A percentile compares a stretch with the other conserved stretches of the same genome.
These are phyloP conservation scores for Melanotaenia maccullochi DNA, from an alignment of 2,797 vertebrate genomes.

Conservation along the genomic window DNA sequence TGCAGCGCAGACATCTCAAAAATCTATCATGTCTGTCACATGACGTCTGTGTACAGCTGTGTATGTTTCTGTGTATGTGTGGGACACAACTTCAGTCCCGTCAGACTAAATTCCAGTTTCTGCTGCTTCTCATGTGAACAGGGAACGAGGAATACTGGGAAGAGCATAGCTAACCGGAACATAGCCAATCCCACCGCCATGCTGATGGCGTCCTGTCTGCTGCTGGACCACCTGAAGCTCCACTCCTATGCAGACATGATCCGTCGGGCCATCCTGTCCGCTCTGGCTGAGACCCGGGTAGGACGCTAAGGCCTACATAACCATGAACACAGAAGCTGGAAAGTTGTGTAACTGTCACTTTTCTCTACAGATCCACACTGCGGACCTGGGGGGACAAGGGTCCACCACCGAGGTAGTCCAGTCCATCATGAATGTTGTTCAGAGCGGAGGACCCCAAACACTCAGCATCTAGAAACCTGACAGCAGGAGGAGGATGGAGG, in stretches of 20 bases:
- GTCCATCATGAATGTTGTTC: constrained; percentile 81
- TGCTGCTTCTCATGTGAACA: neutral
- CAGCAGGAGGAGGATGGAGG: neutral
- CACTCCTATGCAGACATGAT: constrained; percentile 63
- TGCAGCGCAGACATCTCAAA: too few species aligned
- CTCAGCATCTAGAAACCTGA: neutral
- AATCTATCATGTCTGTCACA: too few species aligned
- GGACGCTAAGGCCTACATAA: neutral
- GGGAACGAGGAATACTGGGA: constrained; percentile 80
- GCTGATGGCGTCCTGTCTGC: constrained; percentile 89
- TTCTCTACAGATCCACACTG: constrained; percentile 61
- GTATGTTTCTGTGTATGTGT: neutral
- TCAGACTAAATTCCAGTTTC: neutral
- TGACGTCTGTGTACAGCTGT: too few species aligned
- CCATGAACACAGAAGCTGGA: neutral
- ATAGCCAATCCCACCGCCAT: constrained; percentile 89
- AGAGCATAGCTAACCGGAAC: constrained; percentile 88
- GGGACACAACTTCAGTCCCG: neutral
- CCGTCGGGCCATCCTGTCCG: neutral
- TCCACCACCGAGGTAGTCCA: constrained; percentile 87
- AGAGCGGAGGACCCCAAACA: constrained; percentile 53
- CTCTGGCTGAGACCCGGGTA: neutral
- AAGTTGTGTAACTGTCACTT: neutral
- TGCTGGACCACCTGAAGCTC: constrained; percentile 90
- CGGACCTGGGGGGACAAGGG: constrained; percentile 86